Percentiles rank a stretch among this genome's conserved stretches.
These are phyloP conservation scores for Corvus cornix DNA, from an alignment of 2,113 vertebrate genomes.

Conservation along the genomic window DNA sequence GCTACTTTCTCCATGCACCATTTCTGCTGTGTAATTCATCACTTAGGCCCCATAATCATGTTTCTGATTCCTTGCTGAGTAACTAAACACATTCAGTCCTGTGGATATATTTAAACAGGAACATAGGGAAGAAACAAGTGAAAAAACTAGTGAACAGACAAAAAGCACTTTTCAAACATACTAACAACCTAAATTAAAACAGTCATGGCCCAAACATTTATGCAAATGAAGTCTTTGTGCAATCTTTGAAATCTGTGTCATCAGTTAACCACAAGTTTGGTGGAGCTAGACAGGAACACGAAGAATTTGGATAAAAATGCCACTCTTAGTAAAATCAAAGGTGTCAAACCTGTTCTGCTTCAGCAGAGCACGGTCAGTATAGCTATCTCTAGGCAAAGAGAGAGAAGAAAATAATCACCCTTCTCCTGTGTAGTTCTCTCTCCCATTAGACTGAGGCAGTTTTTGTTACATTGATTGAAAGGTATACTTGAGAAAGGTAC, in stretches of 20 bases:
- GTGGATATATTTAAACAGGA: background rate
- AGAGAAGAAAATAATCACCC: background rate
- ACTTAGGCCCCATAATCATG: background rate
- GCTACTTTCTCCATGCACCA: conserved; percentile 22
- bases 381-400: background rate
- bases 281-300: background rate
- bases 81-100: background rate
- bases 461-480: conserved; percentile 2
- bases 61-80: conserved; percentile 33
- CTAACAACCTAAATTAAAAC: background rate
- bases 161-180: background rate
- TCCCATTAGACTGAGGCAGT: background rate
- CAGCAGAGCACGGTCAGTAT: background rate
- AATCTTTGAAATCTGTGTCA: background rate
- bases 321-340: background rate
- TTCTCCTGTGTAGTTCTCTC: background rate
- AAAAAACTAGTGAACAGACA: background rate
- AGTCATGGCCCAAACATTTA: background rate
- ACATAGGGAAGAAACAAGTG: background rate
- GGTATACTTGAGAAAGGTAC: conserved; percentile 16
- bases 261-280: background rate
- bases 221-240: background rate
- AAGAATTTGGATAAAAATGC: background rate
- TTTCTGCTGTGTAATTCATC: conserved; percentile 35
- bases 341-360: background rate